Conservation (phyloP, 1,140 invertebrate genomes). For the Helicoverpa armigera region DNA sequence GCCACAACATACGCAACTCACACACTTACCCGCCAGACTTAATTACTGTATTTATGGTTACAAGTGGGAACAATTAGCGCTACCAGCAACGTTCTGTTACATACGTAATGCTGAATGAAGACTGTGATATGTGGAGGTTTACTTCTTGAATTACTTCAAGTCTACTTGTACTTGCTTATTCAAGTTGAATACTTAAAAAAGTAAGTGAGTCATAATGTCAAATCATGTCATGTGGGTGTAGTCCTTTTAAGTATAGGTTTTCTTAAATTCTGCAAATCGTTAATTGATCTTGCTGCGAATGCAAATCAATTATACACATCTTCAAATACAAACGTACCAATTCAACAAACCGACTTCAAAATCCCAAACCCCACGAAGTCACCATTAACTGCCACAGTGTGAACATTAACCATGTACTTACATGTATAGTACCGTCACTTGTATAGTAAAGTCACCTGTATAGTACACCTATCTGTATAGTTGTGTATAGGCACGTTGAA, state of each 20-base stretch:
- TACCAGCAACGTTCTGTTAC: background rate
- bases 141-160: too few relatives aligned
- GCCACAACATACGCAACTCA: constrained; percentile 15
- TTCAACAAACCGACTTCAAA: background rate
- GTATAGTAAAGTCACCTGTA: constrained; percentile 30
- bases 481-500: constrained; percentile 48
- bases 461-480: background rate
- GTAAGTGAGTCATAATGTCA: too few relatives aligned
- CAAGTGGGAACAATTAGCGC: background rate
- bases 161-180: too few relatives aligned
- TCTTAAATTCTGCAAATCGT: too few relatives aligned
- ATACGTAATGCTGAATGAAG: too few relatives aligned
- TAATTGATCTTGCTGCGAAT: too few relatives aligned
- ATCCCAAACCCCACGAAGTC: background rate
- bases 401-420: constrained; percentile 9
- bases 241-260: too few relatives aligned
- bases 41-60: constrained; percentile 50
- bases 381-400: constrained; percentile 9
- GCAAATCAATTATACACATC: background rate
- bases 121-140: background rate
- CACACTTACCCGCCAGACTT: constrained; percentile 11
- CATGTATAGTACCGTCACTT: background rate
- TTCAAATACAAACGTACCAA: background rate
- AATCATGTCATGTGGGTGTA: too few relatives aligned
- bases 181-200: too few relatives aligned